A percentile compares a stretch with the other conserved stretches of the same genome.
Conservation (phyloP, 2,888 invertebrate species). For the Xylota sylvarum region DNA sequence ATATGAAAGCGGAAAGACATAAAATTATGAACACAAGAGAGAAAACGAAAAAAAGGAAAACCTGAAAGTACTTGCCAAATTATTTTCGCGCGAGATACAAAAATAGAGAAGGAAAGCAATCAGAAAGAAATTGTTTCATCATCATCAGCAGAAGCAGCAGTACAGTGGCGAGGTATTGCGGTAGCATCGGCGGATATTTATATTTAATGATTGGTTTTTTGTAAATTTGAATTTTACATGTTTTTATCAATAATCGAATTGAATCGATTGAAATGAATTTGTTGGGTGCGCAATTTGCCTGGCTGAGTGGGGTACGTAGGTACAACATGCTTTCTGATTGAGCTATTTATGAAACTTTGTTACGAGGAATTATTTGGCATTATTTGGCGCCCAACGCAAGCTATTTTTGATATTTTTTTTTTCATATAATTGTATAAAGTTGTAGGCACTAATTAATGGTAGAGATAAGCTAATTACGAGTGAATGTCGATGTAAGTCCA, state of each 20-base stretch:
- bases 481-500: too few species aligned
- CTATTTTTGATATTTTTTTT: too few species aligned
- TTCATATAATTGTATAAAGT: too few species aligned
- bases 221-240: constrained; percentile 60
- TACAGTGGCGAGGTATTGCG: constrained; percentile 5
- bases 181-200: constrained; percentile 51
- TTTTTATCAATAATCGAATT: constrained; percentile 62
- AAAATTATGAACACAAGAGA: constrained; percentile 64
- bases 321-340: too few species aligned
- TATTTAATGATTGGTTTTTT: constrained; percentile 68
- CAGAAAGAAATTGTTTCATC: constrained; percentile 75
- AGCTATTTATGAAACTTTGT: too few species aligned
- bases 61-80: constrained; percentile 73
- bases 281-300: constrained; percentile 3
- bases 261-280: constrained; percentile 46
- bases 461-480: too few species aligned
- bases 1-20: constrained; percentile 68
- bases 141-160: constrained; percentile 32
- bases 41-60: constrained; percentile 13
- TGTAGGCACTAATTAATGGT: too few species aligned
- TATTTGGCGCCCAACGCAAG: too few species aligned
- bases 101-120: constrained; percentile 73
- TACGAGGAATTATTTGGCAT: too few species aligned
- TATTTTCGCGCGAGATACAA: constrained; percentile 68
- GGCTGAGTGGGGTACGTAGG: too few species aligned